These are phyloP conservation scores for Cantharis flavilabris DNA, from an alignment of 2,888 invertebrate genomes.

Conservation along the genomic window DNA sequence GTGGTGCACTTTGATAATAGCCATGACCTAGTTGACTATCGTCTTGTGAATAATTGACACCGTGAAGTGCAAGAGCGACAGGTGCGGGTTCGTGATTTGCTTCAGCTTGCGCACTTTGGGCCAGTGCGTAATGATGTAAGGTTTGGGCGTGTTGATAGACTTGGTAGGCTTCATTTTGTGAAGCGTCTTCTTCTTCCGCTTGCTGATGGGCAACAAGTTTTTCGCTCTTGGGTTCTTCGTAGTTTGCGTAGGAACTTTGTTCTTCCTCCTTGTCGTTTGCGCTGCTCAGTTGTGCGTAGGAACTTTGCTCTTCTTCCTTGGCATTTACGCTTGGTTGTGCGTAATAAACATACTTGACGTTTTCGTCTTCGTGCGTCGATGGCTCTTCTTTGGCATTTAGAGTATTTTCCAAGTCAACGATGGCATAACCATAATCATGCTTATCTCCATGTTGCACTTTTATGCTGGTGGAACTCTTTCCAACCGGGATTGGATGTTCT, in stretches of 20 bases:
- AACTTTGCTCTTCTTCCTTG: too few species aligned
- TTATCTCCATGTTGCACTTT: conserved; percentile 45
- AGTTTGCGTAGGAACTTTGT: background rate
- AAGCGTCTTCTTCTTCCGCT: background rate
- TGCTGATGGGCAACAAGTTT: background rate
- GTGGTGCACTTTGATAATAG: background rate
- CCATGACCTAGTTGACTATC: background rate
- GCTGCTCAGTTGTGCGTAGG: too few species aligned
- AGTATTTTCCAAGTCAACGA: conserved; percentile 6
- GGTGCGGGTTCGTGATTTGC: background rate
- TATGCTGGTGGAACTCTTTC: conserved; percentile 53
- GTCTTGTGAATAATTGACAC: background rate
- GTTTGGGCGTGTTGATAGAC: background rate
- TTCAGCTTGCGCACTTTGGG: conserved; percentile 2
- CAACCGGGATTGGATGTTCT: conserved; percentile 68
- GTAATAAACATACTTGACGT: background rate
- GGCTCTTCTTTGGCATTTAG: background rate
- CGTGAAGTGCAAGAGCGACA: background rate
- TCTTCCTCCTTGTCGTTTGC: background rate
- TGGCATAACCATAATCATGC: conserved; percentile 43
- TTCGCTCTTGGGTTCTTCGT: background rate
- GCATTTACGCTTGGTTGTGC: background rate
- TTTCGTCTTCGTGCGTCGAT: background rate
- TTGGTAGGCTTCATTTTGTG: background rate
- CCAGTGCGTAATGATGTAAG: background rate